Base-by-base conservation (phyloP, 2,888 invertebrate genomes). In the Meteorus colon region DNA sequence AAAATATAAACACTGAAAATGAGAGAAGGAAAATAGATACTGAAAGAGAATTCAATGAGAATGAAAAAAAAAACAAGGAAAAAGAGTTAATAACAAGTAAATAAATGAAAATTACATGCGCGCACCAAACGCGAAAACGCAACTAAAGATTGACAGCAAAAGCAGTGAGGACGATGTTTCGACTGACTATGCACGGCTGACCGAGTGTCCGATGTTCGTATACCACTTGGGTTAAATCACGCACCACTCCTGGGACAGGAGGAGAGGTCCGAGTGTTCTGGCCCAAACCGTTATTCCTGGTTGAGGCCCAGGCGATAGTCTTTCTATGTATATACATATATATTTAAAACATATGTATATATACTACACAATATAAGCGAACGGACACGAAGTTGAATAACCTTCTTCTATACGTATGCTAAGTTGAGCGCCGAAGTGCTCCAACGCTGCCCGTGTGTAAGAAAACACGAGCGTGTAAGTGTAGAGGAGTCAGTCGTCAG, bases 121-220 rank as follows among this genome's bases (percentile, higher is more conserved):
- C 12, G 72, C 14, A 66, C 37, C n/a, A 72, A 63, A 69, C 41
- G 41, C 12, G 37, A 27, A 68, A 77, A 29, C 27, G 63, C 37
- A 63, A 51, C 34, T 69, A 59, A 27, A 72, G 75, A 69, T 74
- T 59, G 60, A 77, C 73, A 71, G 75, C 77, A 78, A 24, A 80
- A 80, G 80, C 81, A 74, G 19, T 19, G 82, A 82, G 82, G 87
- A 84, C 84, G 86, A 87, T 88, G 84, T 85, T 88, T 84, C 84
- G 86, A 87, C 87, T 87, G 76, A 60, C 66, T 71, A 41, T 75
- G 84, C 85, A 88, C 88, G 88, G 88, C 88, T 88, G 87, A 88
- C 88, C 87, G 88, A 87, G 79, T 82, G 82, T 79, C 79, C 78
- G 78, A 75, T 76, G 55, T 55, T 55, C 59, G 73, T 70, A 62